phyloP scores from a whole-genome alignment of 2,113 vertebrate genomes.

The Trichechus manatus region DNA sequence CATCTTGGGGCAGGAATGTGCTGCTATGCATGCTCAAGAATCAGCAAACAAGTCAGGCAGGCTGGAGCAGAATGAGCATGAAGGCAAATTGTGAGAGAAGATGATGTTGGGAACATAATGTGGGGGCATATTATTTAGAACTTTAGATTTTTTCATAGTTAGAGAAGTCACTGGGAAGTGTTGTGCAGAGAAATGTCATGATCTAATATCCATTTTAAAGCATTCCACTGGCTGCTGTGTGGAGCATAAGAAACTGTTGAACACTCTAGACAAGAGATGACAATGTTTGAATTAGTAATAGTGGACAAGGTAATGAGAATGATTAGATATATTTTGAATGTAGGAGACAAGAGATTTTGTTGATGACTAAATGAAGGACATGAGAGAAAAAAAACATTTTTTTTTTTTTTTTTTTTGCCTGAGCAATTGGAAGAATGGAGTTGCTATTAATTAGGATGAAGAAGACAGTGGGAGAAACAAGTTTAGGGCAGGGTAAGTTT shows the following conservation, averaged over 20 bases:
- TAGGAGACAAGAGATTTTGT: not conserved
- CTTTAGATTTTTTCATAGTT: not conserved
- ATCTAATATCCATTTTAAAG: constrained; percentile 21
- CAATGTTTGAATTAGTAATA: not conserved
- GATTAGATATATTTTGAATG: constrained; percentile 22
- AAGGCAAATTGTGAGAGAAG: not conserved
- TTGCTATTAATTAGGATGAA: constrained; percentile 2
- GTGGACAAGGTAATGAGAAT: not conserved
- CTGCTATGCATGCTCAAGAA: not conserved
- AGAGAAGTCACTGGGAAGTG: not conserved
- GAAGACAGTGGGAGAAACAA: not conserved
- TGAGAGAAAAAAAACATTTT: not conserved
- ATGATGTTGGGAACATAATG: not conserved
- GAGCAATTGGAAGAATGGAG: not conserved
- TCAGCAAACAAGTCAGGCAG: not conserved
- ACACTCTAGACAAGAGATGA: not conserved
- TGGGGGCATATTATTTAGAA: not conserved
- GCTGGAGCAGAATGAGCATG: not conserved
- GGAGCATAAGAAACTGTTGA: not conserved
- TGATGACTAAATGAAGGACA: not conserved
- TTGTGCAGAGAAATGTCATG: not conserved
- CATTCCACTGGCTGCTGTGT: not conserved
- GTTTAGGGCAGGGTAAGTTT: not conserved
- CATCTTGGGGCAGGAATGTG: not conserved
- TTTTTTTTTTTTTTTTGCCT: not conserved